phyloP scores from a whole-genome alignment of 2,888 invertebrate genomes.

The Psylliodes chrysocephalus region DNA sequence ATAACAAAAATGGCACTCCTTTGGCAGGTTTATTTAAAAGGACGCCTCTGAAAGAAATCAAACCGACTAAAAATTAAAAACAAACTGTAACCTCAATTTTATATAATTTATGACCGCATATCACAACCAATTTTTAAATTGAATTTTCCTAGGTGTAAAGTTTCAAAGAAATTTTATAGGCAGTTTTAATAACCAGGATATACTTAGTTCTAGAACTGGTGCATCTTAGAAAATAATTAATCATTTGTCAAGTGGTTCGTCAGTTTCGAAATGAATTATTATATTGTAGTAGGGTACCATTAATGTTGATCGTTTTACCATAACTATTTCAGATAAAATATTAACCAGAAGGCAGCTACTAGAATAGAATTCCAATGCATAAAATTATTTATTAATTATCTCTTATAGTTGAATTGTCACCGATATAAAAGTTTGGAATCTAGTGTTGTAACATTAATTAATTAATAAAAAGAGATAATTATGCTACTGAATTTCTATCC shows the following conservation, averaged over 20 bases:
- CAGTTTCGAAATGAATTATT: conserved; percentile 13
- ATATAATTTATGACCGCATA: not conserved
- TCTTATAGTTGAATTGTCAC: too few species aligned
- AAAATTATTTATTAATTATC: not conserved
- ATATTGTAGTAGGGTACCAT: not conserved
- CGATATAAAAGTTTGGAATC: too few species aligned
- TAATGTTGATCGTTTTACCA: not conserved
- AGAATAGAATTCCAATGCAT: not conserved
- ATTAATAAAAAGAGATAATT: too few species aligned
- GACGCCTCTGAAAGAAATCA: too few species aligned
- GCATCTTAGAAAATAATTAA: conserved; percentile 19
- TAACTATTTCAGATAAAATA: not conserved
- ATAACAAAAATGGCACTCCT: too few species aligned
- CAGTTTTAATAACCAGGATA: conserved; percentile 8
- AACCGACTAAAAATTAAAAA: too few species aligned
- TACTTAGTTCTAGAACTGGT: conserved; percentile 1
- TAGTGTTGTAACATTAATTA: too few species aligned
- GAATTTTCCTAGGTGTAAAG: conserved; percentile 9
- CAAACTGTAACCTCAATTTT: too few species aligned
- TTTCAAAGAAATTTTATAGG: conserved; percentile 9
- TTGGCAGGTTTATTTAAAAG: too few species aligned
- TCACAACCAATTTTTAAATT: conserved; percentile 16
- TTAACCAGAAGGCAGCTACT: not conserved
- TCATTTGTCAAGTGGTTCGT: conserved; percentile 20
- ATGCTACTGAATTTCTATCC: too few species aligned